Percentiles rank a stretch among this genome's conserved stretches.
Evolutionary conservation across 1,140 invertebrate species (phyloP).

Genomic region (Drosophila setifemur): DNA sequence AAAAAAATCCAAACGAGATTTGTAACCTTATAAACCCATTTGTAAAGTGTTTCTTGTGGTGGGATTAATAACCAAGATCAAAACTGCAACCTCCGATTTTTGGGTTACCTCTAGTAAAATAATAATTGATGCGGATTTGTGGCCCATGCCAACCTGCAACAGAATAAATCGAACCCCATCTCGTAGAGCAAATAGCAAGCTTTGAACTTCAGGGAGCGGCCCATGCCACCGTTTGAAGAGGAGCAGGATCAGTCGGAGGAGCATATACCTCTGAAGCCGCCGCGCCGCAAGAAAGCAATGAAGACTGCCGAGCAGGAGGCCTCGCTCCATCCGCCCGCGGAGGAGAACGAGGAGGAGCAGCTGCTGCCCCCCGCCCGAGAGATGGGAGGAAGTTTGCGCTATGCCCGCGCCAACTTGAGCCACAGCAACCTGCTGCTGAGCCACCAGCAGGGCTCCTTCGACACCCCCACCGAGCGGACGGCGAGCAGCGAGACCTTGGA

Average conservation of each 20-base stretch:
- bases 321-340: conserved; percentile 4
- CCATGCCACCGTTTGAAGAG: conserved; percentile 57
- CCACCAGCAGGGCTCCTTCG: conserved; percentile 68
- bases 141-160: no score
- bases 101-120: no score
- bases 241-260: conserved; percentile 19
- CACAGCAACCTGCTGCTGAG: conserved; percentile 73
- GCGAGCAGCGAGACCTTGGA: conserved; percentile 73
- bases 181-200: not conserved
- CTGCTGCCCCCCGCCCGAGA: conserved; percentile 28
- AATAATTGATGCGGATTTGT: no score
- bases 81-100: no score
- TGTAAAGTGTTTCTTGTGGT: no score
- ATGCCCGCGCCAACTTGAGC: conserved; percentile 73
- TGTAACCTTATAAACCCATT: no score
- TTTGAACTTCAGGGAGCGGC: conserved; percentile 4
- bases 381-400: conserved; percentile 46
- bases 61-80: no score
- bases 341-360: conserved; percentile 34
- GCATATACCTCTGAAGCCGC: conserved; percentile 51
- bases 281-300: conserved; percentile 28
- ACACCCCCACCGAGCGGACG: conserved; percentile 61
- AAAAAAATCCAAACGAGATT: no score
- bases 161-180: no score
- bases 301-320: conserved; percentile 10